phyloP scores from a whole-genome alignment of 2,113 vertebrate species.

The Heliornis fulica region DNA sequence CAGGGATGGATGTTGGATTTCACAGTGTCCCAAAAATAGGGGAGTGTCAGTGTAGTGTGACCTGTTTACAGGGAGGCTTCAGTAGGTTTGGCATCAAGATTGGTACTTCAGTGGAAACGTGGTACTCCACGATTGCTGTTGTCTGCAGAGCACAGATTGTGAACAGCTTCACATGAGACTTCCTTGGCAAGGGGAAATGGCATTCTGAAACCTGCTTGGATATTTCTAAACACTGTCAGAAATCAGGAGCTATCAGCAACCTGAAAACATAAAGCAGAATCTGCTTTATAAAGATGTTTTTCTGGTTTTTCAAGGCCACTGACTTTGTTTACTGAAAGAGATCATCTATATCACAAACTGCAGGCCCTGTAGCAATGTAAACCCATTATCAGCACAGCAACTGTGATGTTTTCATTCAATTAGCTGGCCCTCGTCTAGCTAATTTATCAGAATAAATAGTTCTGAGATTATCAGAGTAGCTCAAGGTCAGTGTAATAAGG shows the following conservation, averaged over 20 bases:
- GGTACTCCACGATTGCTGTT: not conserved
- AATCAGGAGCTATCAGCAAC: not conserved
- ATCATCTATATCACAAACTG: not conserved
- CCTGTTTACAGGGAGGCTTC: not conserved
- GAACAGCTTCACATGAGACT: not conserved
- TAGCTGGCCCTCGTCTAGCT: not conserved
- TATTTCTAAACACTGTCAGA: not conserved
- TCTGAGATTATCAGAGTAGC: not conserved
- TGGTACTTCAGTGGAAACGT: not conserved
- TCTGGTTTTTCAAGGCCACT: not conserved
- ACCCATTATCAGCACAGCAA: not conserved
- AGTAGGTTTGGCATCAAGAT: not conserved
- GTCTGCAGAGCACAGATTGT: not conserved
- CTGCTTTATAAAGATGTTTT: not conserved
- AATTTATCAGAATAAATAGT: not conserved
- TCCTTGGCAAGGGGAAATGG: not conserved
- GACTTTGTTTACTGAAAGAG: not conserved
- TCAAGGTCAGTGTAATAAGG: not conserved
- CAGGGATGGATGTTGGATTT: not conserved
- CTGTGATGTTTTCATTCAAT: not conserved
- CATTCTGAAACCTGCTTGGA: not conserved
- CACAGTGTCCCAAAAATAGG: not conserved
- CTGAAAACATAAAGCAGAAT: not conserved
- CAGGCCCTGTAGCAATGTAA: not conserved
- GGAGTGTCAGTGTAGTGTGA: accelerated